Conservation (phyloP, 2,113 vertebrate species). For the Pteruthius melanotis region DNA sequence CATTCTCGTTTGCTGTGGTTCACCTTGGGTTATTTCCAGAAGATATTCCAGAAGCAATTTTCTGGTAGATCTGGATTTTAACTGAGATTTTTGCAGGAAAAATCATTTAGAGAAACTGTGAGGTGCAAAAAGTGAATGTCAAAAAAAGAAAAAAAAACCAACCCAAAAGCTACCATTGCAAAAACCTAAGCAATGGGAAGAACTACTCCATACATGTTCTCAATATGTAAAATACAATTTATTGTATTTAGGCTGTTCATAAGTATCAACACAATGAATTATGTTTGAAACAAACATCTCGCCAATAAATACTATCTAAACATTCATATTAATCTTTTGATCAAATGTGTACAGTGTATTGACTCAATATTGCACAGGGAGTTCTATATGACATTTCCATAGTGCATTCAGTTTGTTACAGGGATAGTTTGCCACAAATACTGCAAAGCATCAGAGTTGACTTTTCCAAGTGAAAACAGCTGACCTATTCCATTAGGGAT, state of each 20-base stretch:
- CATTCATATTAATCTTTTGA: conserved; percentile 8
- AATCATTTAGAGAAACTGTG: not conserved
- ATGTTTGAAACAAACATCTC: conserved; percentile 58
- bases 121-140: not conserved
- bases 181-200: not conserved
- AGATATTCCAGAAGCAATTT: not conserved
- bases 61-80: not conserved
- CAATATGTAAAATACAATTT: conserved; percentile 75
- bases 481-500: not conserved
- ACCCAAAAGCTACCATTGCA: not conserved
- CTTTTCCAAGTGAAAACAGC: conserved; percentile 32
- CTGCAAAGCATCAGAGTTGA: conserved; percentile 11
- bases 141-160: not conserved
- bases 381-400: conserved; percentile 9
- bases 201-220: not conserved
- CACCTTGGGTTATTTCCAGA: not conserved
- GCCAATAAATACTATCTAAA: conserved; percentile 59
- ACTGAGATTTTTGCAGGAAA: not conserved
- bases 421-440: conserved; percentile 40
- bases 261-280: conserved; percentile 34
- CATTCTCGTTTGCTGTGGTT: not conserved
- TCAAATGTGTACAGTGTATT: conserved; percentile 27
- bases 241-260: conserved; percentile 65
- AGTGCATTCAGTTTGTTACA: conserved; percentile 17
- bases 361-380: conserved; percentile 44